phyloP scores from a whole-genome alignment of 2,113 vertebrate genomes.

The Xerus inauris region DNA sequence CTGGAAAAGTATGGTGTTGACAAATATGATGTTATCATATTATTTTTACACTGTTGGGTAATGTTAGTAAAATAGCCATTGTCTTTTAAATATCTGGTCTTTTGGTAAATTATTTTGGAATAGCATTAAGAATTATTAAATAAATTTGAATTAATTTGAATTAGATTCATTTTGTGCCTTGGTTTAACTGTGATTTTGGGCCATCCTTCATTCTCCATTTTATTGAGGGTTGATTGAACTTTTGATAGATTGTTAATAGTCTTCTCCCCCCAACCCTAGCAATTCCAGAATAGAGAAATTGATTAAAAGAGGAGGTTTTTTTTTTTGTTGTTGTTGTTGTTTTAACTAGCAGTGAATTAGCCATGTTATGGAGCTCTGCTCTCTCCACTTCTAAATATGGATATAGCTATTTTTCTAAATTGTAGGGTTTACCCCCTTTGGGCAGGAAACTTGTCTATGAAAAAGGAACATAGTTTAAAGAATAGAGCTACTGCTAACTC shows the following conservation, averaged over 20 bases:
- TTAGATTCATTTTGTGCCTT: slow-evolving; percentile 52
- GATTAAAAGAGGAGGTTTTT: neutral
- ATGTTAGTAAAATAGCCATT: slow-evolving; percentile 6
- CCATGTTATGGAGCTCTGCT: neutral
- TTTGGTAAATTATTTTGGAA: slow-evolving; percentile 35
- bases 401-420: neutral
- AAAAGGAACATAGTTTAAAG: slow-evolving; percentile 35
- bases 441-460: neutral
- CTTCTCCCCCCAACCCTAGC: neutral
- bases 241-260: neutral
- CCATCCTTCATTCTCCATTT: neutral
- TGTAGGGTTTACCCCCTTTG: neutral
- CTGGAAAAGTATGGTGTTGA: too few relatives aligned
- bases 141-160: slow-evolving; percentile 46
- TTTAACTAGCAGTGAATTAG: neutral
- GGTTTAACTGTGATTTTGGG: neutral
- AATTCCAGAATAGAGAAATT: neutral
- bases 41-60: slow-evolving; percentile 13
- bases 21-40: too few relatives aligned
- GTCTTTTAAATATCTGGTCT: neutral
- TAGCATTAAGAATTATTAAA: neutral
- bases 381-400: slow-evolving; percentile 6
- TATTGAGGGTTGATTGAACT: slow-evolving; percentile 28
- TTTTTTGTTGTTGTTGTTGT: neutral
- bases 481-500: neutral